phyloP scores from a whole-genome alignment of 1,140 invertebrate species.

The Patella vulgata region DNA sequence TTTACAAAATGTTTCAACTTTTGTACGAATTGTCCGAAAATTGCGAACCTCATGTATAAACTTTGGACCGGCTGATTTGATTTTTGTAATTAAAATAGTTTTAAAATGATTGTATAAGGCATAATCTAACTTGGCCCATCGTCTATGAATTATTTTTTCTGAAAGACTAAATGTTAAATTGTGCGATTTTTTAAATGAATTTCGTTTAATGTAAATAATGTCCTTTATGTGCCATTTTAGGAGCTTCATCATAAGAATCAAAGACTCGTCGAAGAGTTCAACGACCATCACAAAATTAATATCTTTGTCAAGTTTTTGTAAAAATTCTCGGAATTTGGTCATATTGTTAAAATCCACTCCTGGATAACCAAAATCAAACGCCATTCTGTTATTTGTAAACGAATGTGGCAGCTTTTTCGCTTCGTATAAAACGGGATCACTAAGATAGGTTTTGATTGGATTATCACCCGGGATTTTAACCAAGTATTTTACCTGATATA shows the following conservation, averaged over 20 bases:
- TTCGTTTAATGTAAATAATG: constrained; percentile 30
- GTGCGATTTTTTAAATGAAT: background rate
- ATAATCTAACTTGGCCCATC: constrained; percentile 2
- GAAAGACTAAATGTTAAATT: background rate
- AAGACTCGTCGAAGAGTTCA: constrained; percentile 50
- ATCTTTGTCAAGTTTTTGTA: constrained; percentile 36
- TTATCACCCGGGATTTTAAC: constrained; percentile 29
- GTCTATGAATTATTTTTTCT: background rate
- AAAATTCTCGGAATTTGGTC: constrained; percentile 14
- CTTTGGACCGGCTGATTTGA: background rate
- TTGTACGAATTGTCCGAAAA: background rate
- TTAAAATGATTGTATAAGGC: constrained; percentile 7
- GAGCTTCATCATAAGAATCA: constrained; percentile 40
- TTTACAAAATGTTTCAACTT: constrained; percentile 3
- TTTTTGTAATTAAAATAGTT: background rate
- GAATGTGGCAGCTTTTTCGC: constrained; percentile 11
- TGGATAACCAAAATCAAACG: constrained; percentile 45
- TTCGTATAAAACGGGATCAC: constrained; percentile 23
- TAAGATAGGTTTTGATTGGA: constrained; percentile 37
- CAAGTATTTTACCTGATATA: constrained; percentile 26
- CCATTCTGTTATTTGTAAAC: constrained; percentile 48
- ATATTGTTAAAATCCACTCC: constrained; percentile 7
- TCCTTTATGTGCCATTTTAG: constrained; percentile 48
- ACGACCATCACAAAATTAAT: constrained; percentile 44
- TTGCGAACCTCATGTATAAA: constrained; percentile 5